phyloP scores from a whole-genome alignment of 2,797 vertebrate species.

The Lepilemur ruficaudatus region DNA sequence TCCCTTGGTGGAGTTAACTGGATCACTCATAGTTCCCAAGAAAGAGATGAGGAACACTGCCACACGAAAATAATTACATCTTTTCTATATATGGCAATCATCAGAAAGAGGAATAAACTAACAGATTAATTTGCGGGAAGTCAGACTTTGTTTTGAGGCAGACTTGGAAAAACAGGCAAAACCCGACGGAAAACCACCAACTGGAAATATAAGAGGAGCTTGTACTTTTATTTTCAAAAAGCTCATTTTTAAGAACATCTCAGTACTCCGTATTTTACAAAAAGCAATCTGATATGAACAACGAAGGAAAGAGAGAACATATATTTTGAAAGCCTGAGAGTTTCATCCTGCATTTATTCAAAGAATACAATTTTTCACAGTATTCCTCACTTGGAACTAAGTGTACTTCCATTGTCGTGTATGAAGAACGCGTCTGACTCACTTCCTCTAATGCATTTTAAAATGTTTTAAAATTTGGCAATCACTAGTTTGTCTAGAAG shows the following conservation, averaged over 20 bases:
- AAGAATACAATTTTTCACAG: conserved; percentile 13
- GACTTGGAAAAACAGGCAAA: background rate
- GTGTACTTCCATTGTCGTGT: background rate
- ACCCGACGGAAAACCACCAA: background rate
- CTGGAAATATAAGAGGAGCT: background rate
- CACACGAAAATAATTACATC: conserved; percentile 63
- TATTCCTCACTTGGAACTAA: conserved; percentile 40
- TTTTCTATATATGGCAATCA: conserved; percentile 66
- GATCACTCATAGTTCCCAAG: conserved; percentile 58
- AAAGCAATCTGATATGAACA: background rate
- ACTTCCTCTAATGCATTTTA: conserved; percentile 56
- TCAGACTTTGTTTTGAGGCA: conserved; percentile 19
- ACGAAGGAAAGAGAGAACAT: background rate
- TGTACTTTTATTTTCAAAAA: conserved; percentile 10
- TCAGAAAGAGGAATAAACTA: conserved; percentile 67
- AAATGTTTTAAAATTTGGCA: conserved; percentile 57
- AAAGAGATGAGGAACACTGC: conserved; percentile 18
- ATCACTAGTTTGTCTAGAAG: background rate
- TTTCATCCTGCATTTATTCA: conserved; percentile 48
- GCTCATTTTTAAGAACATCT: background rate
- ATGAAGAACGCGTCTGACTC: conserved; percentile 60
- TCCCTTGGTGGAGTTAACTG: conserved; percentile 44
- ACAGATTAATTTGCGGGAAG: conserved; percentile 60
- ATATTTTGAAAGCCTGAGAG: conserved; percentile 25
- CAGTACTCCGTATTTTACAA: background rate